Conservation (phyloP, 2,113 vertebrate genomes). For the Grammomys dolichurus region DNA sequence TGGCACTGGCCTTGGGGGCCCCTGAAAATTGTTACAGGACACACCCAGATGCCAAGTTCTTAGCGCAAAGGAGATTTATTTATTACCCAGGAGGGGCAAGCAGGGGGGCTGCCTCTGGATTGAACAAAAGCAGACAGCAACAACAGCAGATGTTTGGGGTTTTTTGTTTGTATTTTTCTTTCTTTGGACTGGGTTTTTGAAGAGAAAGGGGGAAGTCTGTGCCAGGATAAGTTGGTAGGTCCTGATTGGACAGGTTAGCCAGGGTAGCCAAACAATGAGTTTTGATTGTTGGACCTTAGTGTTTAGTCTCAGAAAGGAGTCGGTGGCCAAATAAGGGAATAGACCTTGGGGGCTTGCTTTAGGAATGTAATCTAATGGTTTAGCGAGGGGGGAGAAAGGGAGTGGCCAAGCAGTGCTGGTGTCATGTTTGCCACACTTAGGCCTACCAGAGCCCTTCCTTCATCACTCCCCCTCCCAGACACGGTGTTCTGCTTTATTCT, state of each 20-base stretch:
- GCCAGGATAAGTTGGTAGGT: not conserved
- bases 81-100: not conserved
- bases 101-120: not conserved
- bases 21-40: not conserved
- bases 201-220: not conserved
- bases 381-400: not conserved
- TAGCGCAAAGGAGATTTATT: not conserved
- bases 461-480: too few relatives aligned
- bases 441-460: too few relatives aligned
- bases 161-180: not conserved
- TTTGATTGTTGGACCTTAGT: not conserved
- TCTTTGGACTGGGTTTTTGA: not conserved
- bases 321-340: not conserved
- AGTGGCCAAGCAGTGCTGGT: not conserved
- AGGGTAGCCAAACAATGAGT: not conserved
- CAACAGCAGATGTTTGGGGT: not conserved
- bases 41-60: not conserved
- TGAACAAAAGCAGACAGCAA: not conserved
- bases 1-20: not conserved
- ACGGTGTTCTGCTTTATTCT: not conserved
- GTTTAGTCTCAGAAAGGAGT: conserved; percentile 1
- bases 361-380: not conserved
- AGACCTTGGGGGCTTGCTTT: not conserved
- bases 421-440: not conserved
- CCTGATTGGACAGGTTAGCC: not conserved